A percentile compares a stretch with the other conserved stretches of the same genome.
phyloP scores from a whole-genome alignment of 2,888 invertebrate genomes.

The Teinopalpus imperialis region DNA sequence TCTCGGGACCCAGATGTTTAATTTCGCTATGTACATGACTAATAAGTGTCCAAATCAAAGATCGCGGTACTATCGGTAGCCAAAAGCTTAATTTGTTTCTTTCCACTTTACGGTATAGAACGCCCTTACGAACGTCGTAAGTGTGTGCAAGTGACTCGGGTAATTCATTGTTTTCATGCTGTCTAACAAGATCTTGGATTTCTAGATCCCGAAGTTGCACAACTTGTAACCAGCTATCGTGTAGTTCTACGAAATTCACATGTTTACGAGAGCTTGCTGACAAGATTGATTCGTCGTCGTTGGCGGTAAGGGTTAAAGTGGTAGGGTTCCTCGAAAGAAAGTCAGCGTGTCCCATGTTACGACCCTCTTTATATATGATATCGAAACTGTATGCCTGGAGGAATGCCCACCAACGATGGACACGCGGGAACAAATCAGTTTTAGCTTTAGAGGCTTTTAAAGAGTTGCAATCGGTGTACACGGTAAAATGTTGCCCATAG shows the following conservation, averaged over 20 bases:
- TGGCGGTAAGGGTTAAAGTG: no score
- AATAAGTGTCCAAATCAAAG: slow-evolving; percentile 34
- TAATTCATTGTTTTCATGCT: slow-evolving; percentile 27
- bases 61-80: slow-evolving; percentile 34
- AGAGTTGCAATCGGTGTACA: slow-evolving; percentile 35
- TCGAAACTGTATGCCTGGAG: slow-evolving; percentile 35
- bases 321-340: slow-evolving; percentile 29
- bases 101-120: slow-evolving; percentile 34
- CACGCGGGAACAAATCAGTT: slow-evolving; percentile 33
- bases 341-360: slow-evolving; percentile 26
- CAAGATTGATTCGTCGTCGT: no score
- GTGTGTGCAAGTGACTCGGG: no score
- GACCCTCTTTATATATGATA: slow-evolving; percentile 27
- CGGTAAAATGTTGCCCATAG: slow-evolving; percentile 27
- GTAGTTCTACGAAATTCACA: slow-evolving; percentile 27
- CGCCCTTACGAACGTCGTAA: no score
- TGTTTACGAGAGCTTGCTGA: slow-evolving; percentile 25
- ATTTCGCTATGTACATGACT: slow-evolving; percentile 35
- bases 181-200: slow-evolving; percentile 29
- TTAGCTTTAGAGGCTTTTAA: slow-evolving; percentile 36
- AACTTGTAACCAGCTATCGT: slow-evolving; percentile 34
- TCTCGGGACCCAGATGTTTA: slow-evolving; percentile 34
- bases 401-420: slow-evolving; percentile 39
- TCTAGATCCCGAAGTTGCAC: slow-evolving; percentile 38
- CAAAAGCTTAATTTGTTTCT: slow-evolving; percentile 30